Base-by-base conservation (phyloP, 2,888 invertebrate species). In the Sceliomorpha sp. region DNA sequence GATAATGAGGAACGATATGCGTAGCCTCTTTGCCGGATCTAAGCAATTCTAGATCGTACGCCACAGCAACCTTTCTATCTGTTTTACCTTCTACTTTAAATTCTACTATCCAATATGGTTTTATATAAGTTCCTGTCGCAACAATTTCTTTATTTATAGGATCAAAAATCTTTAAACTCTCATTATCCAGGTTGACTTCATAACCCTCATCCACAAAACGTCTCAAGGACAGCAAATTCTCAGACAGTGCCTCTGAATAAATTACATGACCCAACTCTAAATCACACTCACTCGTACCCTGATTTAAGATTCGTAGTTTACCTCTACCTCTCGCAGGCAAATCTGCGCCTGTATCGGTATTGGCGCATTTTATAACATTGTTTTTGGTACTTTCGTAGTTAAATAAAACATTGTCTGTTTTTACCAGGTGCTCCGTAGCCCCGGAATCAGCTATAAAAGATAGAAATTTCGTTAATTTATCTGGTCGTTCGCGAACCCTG, bases 181-280 rank as follows among this genome's bases (percentile, higher is more conserved):
- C 36, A 39, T 70, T 50, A 37, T 74, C 75, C 36, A 75, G 37
- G 32, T 74, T 53, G 9, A 68, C 72, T 14, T 32, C 29, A 26
- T 73, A 58, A 13, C 75, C 71, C 44, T 59, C 53, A 31, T 75
- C 71, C 10, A 58, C 70, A 45, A 70, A 59, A 36, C 59, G 63
- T 50, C 73, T 34, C 13, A 75, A n/a, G n/a, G n/a, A n/a, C n/a
- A n/a, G n/a, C n/a, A n/a, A n/a, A n/a, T n/a, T n/a, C n/a, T n/a
- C n/a, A 37, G 58, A 50, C 6, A 73, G 15, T 14, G 58, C 51
- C 39, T 69, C 31, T 17, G 73, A 62, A 24, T 44, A 51, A 29
- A 73, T 63, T 14, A 72, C 60, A 36, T 73, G 51, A 13, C 59
- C 58, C 14, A 75, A 27, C 32, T 51, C 24, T 56, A 13, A 69